Base-by-base conservation (phyloP, 2,888 invertebrate species). In the Campoplex nolae region DNA sequence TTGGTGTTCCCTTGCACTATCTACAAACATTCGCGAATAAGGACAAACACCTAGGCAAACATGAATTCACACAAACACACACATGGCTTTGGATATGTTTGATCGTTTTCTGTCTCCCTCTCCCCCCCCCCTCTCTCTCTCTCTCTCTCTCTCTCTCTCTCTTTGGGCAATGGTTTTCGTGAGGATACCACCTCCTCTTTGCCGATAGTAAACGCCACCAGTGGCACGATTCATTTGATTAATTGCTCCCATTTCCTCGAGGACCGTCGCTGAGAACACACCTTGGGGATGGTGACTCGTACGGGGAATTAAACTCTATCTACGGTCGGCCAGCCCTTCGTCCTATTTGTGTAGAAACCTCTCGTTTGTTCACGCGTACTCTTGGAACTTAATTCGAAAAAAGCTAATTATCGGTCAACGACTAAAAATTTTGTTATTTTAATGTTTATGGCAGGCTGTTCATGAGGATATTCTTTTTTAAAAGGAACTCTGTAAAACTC, bases 181-280 rank as follows among this genome's bases (percentile, higher is more conserved):
- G 83, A 65, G 75, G 82, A 82, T 76, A 54, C 73, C 65, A 54
- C 73, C 65, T 56, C 78, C 89, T 83, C 78, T 81, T 67, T 70
- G 76, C 79, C 83, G 88, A 88, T 89, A 88, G 88, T 86, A 80
- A 89, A 83, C 86, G 85, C 82, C 88, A 86, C 84, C 81, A 67
- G 77, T 68, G 76, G 83, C 79, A 84, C 89, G 90, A 90, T 90
- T 88, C 80, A 84, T 90, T 90, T 89, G 90, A 91, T 91, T 91
- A 91, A 91, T 91, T 90, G 89, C 89, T 88, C 88, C 80, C 90
- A 90, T 89, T 91, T 90, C 87, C 88, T 83, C 85, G 88, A 85
- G 86, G 77, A 84, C 84, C 71, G 73, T 75, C 73, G 83, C 83
- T 83, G 85, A 82, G 85, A 84, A 85, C 82, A 82, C 62, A 67